phyloP scores from a whole-genome alignment of 2,797 vertebrate species.

The Falco cherrug region DNA sequence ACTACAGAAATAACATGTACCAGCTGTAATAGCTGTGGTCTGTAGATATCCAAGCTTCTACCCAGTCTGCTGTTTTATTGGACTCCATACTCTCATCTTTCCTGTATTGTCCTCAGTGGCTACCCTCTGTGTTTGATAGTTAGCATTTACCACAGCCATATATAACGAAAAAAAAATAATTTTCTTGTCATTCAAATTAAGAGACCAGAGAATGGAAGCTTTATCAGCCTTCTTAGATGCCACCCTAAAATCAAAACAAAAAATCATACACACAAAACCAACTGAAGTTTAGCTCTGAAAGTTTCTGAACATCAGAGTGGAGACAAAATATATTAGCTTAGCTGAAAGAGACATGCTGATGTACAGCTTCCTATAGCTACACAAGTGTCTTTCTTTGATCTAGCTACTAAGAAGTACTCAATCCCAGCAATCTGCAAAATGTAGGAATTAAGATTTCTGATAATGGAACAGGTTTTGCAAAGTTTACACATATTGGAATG shows the following conservation, averaged over 20 bases:
- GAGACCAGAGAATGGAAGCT: not conserved
- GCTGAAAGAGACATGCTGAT: not conserved
- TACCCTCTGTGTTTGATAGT: not conserved
- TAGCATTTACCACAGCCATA: not conserved
- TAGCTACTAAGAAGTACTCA: not conserved
- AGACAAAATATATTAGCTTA: not conserved
- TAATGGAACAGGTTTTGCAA: not conserved
- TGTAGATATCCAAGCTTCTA: not conserved
- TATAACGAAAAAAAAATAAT: not conserved
- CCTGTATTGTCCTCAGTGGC: not conserved
- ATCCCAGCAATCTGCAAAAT: accelerated
- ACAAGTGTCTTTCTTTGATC: not conserved
- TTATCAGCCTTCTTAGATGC: not conserved
- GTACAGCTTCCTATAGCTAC: not conserved
- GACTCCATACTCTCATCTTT: not conserved
- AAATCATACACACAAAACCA: not conserved
- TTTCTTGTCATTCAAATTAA: not conserved
- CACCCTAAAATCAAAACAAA: not conserved
- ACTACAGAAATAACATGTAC: not conserved
- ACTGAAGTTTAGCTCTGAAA: not conserved
- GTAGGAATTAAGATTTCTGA: not conserved
- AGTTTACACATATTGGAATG: not conserved
- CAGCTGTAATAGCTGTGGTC: not conserved
- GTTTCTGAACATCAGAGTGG: not conserved
- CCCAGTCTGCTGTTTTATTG: not conserved